Evolutionary conservation across 2,888 invertebrate species (phyloP).

Genomic region (Oscheius sp.): DNA sequence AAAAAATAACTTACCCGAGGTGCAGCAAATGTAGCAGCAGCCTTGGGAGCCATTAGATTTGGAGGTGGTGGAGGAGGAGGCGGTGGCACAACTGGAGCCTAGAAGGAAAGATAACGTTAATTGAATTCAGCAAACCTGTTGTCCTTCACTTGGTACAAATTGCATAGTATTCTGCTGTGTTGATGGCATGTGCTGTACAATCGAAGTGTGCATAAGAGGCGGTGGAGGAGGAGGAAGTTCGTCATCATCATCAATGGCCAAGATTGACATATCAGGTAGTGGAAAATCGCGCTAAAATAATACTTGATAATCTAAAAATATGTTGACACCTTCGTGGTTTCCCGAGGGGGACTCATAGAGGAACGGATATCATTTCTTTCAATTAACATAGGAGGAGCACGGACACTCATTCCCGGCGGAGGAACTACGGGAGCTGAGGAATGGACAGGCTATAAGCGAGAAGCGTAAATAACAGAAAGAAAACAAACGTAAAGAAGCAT

Average conservation of each 20-base stretch:
- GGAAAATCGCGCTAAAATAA: slow-evolving; percentile 42
- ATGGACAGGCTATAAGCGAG: slow-evolving; percentile 25
- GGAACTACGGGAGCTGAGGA: slow-evolving; percentile 29
- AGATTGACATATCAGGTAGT: slow-evolving; percentile 53
- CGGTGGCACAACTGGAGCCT: slow-evolving; percentile 59
- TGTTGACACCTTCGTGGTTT: slow-evolving; percentile 22
- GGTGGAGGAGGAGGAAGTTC: slow-evolving; percentile 71
- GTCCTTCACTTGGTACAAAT: slow-evolving; percentile 42
- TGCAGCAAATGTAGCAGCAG: slow-evolving; percentile 38
- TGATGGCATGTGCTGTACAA: slow-evolving; percentile 56
- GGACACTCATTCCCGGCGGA: slow-evolving; percentile 38
- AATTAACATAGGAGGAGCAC: slow-evolving; percentile 32
- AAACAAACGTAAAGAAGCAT: background rate
- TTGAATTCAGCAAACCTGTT: background rate
- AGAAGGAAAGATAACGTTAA: background rate
- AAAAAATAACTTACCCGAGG: slow-evolving; percentile 1
- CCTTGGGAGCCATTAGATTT: slow-evolving; percentile 33
- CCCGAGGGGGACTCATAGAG: slow-evolving; percentile 30
- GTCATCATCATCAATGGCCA: slow-evolving; percentile 64
- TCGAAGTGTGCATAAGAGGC: slow-evolving; percentile 60
- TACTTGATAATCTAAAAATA: background rate
- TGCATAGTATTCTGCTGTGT: slow-evolving; percentile 48
- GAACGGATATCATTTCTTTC: slow-evolving; percentile 35
- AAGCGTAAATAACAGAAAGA: background rate
- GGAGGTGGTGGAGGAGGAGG: slow-evolving; percentile 65